These are phyloP conservation scores for Embiotoca jacksoni DNA, from an alignment of 2,113 vertebrate genomes.

Conservation along the genomic window DNA sequence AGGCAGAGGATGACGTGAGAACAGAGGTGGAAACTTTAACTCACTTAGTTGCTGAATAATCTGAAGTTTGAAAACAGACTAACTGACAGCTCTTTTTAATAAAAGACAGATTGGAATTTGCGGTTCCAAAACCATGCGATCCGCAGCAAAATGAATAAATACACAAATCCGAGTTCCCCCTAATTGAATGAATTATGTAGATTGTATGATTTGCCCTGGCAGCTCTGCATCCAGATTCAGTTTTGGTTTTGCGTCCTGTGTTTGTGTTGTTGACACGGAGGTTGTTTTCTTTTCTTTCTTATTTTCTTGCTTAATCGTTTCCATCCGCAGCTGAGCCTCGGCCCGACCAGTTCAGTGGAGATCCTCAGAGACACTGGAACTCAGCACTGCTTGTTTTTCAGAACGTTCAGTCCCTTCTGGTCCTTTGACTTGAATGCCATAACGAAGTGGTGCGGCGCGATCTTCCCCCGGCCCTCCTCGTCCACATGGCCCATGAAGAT, in stretches of 20 bases:
- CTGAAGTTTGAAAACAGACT: conserved; percentile 16
- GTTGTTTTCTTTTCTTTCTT: neutral
- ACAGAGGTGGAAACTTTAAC: conserved; percentile 13
- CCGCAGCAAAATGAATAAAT: conserved; percentile 25
- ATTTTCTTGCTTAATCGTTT: conserved; percentile 32
- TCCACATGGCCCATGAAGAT: conserved; percentile 97
- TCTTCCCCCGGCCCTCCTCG: conserved; percentile 91
- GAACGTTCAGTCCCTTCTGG: conserved; percentile 89
- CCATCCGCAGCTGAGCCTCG: conserved; percentile 41
- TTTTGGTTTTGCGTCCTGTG: conserved; percentile 10
- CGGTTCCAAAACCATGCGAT: conserved; percentile 3
- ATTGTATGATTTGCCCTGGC: neutral
- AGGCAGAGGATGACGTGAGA: conserved; percentile 1
- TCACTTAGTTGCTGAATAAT: conserved; percentile 18
- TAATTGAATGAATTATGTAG: conserved; percentile 15
- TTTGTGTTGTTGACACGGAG: conserved; percentile 32
- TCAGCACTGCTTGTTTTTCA: conserved; percentile 94
- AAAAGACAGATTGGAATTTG: conserved; percentile 7
- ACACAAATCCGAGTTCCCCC: neutral
- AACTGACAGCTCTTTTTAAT: neutral
- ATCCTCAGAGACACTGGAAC: conserved; percentile 13
- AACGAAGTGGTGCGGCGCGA: conserved; percentile 92
- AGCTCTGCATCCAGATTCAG: conserved; percentile 15
- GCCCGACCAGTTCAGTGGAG: neutral
- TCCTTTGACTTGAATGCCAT: conserved; percentile 95